Percentiles rank a stretch among this genome's conserved stretches.
Evolutionary conservation across 2,888 invertebrate genomes (phyloP).

Genomic region (Pterostichus madidus): DNA sequence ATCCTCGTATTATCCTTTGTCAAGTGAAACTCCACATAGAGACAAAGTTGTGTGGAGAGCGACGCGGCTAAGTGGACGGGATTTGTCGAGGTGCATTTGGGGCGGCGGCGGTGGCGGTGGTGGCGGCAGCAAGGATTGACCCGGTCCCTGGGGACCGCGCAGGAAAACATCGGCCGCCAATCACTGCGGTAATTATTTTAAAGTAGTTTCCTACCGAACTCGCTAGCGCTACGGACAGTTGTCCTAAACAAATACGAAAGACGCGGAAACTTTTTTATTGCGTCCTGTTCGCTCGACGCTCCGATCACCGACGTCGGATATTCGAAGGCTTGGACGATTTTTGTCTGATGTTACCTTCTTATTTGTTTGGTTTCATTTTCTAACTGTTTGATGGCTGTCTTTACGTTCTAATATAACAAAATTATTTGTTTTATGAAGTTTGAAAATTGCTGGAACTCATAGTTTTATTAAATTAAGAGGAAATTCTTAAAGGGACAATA

Average conservation of each 20-base stretch:
- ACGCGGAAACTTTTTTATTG: constrained; percentile 63
- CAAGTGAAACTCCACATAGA: constrained; percentile 40
- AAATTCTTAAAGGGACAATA: too few relatives aligned
- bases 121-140: constrained; percentile 67
- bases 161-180: constrained; percentile 74
- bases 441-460: too few relatives aligned
- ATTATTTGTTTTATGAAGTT: too few relatives aligned
- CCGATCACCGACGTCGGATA: neutral
- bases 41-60: constrained; percentile 50
- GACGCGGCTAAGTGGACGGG: constrained; percentile 58
- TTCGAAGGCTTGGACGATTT: neutral
- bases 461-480: too few relatives aligned
- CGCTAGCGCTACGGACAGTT: constrained; percentile 47
- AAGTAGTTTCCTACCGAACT: constrained; percentile 73
- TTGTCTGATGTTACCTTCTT: neutral
- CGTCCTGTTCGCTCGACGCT: constrained; percentile 37
- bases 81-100: constrained; percentile 60
- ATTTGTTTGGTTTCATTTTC: neutral
- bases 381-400: constrained; percentile 10
- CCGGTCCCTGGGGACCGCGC: constrained; percentile 71
- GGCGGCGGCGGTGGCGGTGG: constrained; percentile 10
- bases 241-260: constrained; percentile 66
- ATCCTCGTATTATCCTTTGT: constrained; percentile 15
- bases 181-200: constrained; percentile 76
- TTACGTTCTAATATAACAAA: too few relatives aligned